Evolutionary conservation across 2,113 vertebrate species (phyloP).

Genomic region (Saccopteryx bilineata): DNA sequence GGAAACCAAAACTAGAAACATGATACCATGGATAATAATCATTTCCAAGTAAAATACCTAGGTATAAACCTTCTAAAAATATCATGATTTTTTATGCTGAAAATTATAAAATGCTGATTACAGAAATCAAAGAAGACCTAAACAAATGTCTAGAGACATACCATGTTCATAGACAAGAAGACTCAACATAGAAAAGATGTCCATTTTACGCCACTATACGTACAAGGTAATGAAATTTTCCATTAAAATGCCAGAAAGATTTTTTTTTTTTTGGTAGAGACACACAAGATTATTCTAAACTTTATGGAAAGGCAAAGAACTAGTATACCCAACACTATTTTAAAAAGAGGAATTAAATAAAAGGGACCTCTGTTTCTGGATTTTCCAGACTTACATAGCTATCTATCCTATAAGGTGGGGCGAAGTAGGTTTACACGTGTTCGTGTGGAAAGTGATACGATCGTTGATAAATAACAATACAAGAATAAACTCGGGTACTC

Average conservation of each 20-base stretch:
- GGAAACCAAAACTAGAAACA: not conserved
- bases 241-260: not conserved
- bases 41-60: not conserved
- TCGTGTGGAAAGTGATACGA: no score
- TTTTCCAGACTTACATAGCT: not conserved
- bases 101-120: no score
- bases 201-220: not conserved
- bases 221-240: not conserved
- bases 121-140: not conserved
- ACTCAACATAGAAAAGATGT: not conserved
- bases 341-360: not conserved
- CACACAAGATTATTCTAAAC: conserved; percentile 13
- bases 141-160: not conserved
- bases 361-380: not conserved
- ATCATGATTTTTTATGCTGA: no score
- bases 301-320: not conserved
- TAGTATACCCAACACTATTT: not conserved
- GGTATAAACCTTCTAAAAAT: not conserved
- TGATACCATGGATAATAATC: not conserved
- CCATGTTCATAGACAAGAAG: not conserved
- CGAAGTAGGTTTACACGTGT: no score
- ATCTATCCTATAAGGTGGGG: no score
- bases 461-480: no score
- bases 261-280: not conserved
- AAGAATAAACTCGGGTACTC: no score